Base-by-base conservation (phyloP, 2,888 invertebrate species). In the Cremastinae sp. region DNA sequence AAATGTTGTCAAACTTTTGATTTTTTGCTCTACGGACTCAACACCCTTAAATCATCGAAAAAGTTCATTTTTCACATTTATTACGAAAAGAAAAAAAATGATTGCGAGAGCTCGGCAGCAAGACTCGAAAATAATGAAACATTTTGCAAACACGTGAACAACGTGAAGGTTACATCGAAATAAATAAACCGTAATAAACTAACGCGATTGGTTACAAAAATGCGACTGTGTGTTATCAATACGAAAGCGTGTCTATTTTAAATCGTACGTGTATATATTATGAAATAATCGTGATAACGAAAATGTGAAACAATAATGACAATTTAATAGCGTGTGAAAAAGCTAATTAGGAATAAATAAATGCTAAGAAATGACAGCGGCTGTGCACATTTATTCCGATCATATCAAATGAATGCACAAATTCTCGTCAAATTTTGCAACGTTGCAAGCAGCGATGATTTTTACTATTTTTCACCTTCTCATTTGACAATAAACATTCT, bases 141-240 rank as follows among this genome's bases (percentile, higher is more conserved):
- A 34, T 34, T 8, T 51, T 8, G 51, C 43, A 28, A 53, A 18
- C 9, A 53, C 18, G 49, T 59, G 53, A 4, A 54, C 18, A 53
- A 56, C 38, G 10, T n/a, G 20, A 51, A 22, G 38, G 38, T 74
- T 65, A 61, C 53, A 73, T 75, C 43, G 74, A 56, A 59, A n/a
- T n/a, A 78, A 71, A 78, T 79, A 51, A 22, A n/a, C n/a, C n/a
- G n/a, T n/a, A 8, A n/a, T 82, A 82, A 78, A 82, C 74, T 79
- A 80, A 76, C 71, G 83, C 81, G 82, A 87, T 87, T 86, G 87
- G 82, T 83, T 84, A 86, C 85, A 86, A 86, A n/a, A 68, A 88
- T 87, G 86, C 86, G 84, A 88, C 88, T 89, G 88, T 62, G 18
- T 38, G 16, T 78, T 75, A 85, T 36, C 12, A 86, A 85, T 84